Conservation (phyloP, 2,888 invertebrate species). For the Archips crataeganus region DNA sequence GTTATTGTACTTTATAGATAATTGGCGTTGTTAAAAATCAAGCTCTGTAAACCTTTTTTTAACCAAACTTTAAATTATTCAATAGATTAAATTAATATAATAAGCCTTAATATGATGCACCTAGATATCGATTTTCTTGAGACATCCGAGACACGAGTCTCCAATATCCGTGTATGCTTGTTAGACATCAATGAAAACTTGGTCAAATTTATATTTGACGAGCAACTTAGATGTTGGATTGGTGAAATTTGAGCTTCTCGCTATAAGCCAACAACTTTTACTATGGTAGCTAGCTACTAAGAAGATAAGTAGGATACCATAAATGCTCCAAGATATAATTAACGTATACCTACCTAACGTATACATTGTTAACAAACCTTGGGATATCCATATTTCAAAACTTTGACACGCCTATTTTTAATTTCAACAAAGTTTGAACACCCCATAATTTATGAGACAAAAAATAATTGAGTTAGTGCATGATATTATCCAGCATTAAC, state of each 20-base stretch:
- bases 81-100: too few species aligned
- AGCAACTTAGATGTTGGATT: not conserved
- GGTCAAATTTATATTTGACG: not conserved
- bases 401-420: not conserved
- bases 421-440: too few species aligned
- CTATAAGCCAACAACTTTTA: not conserved
- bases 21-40: too few species aligned
- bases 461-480: too few species aligned
- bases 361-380: not conserved
- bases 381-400: not conserved
- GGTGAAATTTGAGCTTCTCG: not conserved
- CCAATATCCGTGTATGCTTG: slow-evolving; percentile 9
- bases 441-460: too few species aligned
- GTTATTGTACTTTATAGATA: not conserved
- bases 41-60: too few species aligned
- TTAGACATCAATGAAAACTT: slow-evolving; percentile 6
- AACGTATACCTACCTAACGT: too few species aligned
- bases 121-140: not conserved
- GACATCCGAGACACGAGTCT: not conserved
- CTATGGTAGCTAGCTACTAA: not conserved
- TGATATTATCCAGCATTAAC: too few species aligned
- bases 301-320: not conserved
- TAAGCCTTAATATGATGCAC: not conserved
- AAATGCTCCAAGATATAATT: not conserved
- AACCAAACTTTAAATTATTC: too few species aligned